phyloP scores from a whole-genome alignment of 2,888 invertebrate genomes.

The Leucophenga montana region DNA sequence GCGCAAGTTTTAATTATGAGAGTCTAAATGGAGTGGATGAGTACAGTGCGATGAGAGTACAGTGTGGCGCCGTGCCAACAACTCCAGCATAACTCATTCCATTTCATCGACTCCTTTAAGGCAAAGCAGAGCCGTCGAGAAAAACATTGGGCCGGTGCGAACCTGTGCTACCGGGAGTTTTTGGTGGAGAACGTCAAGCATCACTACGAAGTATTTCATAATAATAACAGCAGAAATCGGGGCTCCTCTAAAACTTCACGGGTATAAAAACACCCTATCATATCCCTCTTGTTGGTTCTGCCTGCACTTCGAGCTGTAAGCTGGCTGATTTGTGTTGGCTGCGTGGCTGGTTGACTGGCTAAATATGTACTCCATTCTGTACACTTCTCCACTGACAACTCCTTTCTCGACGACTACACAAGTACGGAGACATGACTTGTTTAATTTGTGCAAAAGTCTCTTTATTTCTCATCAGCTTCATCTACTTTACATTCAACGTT shows the following conservation, averaged over 20 bases:
- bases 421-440: slow-evolving; percentile 50
- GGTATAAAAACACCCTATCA: too few relatives aligned
- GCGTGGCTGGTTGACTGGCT: slow-evolving; percentile 1
- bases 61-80: background rate
- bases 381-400: too few relatives aligned
- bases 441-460: slow-evolving; percentile 62
- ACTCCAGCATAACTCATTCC: background rate
- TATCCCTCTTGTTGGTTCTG: too few relatives aligned
- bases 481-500: slow-evolving; percentile 45
- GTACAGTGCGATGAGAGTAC: slow-evolving; percentile 22
- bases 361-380: background rate
- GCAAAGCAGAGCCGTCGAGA: too few relatives aligned
- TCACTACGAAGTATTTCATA: too few relatives aligned
- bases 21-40: slow-evolving; percentile 31
- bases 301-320: background rate
- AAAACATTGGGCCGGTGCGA: background rate
- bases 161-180: background rate
- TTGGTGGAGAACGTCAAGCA: background rate
- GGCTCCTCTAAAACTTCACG: background rate
- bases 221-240: too few relatives aligned
- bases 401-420: background rate
- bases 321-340: slow-evolving; percentile 21
- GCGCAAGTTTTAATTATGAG: slow-evolving; percentile 64
- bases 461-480: slow-evolving; percentile 43
- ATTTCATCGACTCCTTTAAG: background rate